Evolutionary conservation across 2,797 vertebrate genomes (phyloP).

Genomic region (Enteromius unitaeniatus): DNA sequence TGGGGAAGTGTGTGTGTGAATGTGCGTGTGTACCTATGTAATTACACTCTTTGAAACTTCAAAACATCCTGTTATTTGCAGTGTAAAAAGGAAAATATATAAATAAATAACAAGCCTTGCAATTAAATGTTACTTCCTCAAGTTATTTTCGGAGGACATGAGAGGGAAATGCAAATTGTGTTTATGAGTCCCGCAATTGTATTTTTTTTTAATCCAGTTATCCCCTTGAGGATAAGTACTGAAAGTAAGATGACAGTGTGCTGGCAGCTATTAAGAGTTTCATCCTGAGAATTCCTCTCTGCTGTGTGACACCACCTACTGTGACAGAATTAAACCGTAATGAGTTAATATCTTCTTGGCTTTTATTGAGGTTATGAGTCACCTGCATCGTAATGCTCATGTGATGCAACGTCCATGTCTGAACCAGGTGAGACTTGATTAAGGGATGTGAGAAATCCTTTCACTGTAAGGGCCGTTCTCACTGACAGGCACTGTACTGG

Average conservation of each 20-base stretch:
- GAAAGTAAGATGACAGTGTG: slow-evolving; percentile 47
- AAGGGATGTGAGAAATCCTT: background rate
- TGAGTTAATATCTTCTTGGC: slow-evolving; percentile 34
- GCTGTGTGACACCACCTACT: slow-evolving; percentile 35
- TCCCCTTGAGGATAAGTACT: slow-evolving; percentile 49
- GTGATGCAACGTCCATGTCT: slow-evolving; percentile 24
- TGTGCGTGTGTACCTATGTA: slow-evolving; percentile 25
- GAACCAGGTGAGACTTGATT: slow-evolving; percentile 4
- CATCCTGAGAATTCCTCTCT: slow-evolving; percentile 18
- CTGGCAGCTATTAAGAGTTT: slow-evolving; percentile 45
- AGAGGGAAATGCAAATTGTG: slow-evolving; percentile 62
- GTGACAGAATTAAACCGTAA: slow-evolving; percentile 42
- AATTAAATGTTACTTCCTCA: slow-evolving; percentile 55
- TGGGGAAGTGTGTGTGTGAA: slow-evolving; percentile 2
- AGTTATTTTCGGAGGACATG: slow-evolving; percentile 59
- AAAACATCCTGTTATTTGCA: slow-evolving; percentile 43
- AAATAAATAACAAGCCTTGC: slow-evolving; percentile 38
- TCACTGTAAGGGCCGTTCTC: background rate
- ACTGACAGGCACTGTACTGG: background rate
- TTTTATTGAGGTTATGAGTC: slow-evolving; percentile 42
- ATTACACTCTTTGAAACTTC: slow-evolving; percentile 48
- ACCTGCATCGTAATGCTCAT: slow-evolving; percentile 3
- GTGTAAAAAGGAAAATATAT: slow-evolving; percentile 15
- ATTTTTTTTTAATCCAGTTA: slow-evolving; percentile 26
- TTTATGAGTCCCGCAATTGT: slow-evolving; percentile 55